Base-by-base conservation (phyloP, 1,140 invertebrate genomes). In the Brachionus rotundiformis region DNA sequence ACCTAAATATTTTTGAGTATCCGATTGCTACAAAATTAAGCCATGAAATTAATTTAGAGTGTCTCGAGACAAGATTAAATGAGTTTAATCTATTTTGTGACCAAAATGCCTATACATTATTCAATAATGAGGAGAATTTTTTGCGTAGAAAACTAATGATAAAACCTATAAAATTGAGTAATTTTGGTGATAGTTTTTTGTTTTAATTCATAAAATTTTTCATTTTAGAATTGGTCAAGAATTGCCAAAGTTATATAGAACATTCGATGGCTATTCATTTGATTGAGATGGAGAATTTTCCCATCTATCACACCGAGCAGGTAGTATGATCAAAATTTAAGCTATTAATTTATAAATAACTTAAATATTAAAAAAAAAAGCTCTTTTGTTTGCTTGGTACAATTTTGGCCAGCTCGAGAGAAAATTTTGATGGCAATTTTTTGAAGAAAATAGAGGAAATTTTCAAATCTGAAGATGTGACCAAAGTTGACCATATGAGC, bases 111-210 rank as follows among this genome's bases (percentile, higher is more conserved):
- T 73, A 44, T 27, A 44, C 11, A 11, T 44, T 73, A 39, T 73
- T 73, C 11, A 47, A 16, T 19, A 33, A 73, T 73, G 36, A 73
- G n/a, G 68, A 73, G 44, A 73, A 73, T 73, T 73, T 44, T 73
- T 41, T 73, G 10, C 36, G 68, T 29, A 73, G 68, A 73, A 73
- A 73, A 73, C 27, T 73, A 4, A 8, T 3, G 23, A 44, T 73
- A 13, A 41, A 44, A 5, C 68, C 68, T 25, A 23, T 73, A 44
- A 0, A 10, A 36, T 11, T 68, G 16, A 68, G 63, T 44, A 23
- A 44, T 41, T 73, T 73, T 11, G 2, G n/a, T 63, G 4, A 29
- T 63, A 63, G 13, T 63, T 27, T 63, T 27, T 0, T 4, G 11
- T 29, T 31, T 63, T 11, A 63, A n/a, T n/a, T n/a, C n/a, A n/a